Percentiles rank a stretch among this genome's conserved stretches.
Conservation (phyloP, 2,797 vertebrate species). For the Urophycis tenuis region DNA sequence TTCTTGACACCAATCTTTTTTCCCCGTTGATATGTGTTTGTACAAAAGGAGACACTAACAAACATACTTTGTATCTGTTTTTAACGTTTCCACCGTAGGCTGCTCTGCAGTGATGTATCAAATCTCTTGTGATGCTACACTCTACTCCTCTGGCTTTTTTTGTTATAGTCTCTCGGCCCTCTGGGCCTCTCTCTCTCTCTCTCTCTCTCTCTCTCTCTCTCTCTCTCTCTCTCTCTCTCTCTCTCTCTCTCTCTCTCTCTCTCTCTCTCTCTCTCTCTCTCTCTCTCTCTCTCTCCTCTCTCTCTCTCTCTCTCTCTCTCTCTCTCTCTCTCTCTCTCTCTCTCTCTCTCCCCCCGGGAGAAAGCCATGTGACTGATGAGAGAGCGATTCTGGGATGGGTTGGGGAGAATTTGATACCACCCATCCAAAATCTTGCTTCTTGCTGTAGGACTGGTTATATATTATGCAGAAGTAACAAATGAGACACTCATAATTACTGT, state of each 20-base stretch:
- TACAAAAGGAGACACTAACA: no score
- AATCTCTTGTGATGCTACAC: background rate
- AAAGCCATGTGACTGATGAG: conserved; percentile 49
- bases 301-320: background rate
- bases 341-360: background rate
- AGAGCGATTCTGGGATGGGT: conserved; percentile 44
- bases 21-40: no score
- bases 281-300: background rate
- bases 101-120: background rate
- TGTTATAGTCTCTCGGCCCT: background rate
- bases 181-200: background rate
- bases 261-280: background rate
- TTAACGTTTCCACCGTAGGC: no score
- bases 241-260: background rate
- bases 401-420: conserved; percentile 50
- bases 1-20: background rate
- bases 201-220: background rate
- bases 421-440: conserved; percentile 44
- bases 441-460: conserved; percentile 16
- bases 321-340: background rate
- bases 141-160: background rate
- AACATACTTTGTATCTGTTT: no score
- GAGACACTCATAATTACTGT: no score
- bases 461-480: no score
- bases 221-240: background rate